Evolutionary conservation across 2,113 vertebrate species (phyloP).

Genomic region (Cyprinodon brontotheroides): DNA sequence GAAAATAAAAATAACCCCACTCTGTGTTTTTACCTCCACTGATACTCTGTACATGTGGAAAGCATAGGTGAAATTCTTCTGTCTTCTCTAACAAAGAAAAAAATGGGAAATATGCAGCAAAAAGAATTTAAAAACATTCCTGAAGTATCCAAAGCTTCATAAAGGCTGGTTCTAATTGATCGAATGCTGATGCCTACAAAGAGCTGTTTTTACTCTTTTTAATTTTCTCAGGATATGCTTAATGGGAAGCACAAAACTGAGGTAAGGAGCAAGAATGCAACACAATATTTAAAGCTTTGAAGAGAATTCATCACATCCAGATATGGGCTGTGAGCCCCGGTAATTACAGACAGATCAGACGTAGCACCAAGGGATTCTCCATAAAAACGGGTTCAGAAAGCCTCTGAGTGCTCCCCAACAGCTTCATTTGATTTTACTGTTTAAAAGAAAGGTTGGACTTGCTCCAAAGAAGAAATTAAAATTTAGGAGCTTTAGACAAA

Average conservation of each 20-base stretch:
- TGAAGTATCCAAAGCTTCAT: not conserved
- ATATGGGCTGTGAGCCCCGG: not conserved
- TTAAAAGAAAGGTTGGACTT: not conserved
- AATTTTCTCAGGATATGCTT: conserved; percentile 1
- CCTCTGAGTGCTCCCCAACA: not conserved
- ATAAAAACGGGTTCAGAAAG: not conserved
- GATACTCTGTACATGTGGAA: not conserved
- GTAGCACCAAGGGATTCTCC: not conserved
- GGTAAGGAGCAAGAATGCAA: not conserved
- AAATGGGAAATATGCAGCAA: too few species aligned
- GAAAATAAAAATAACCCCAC: not conserved
- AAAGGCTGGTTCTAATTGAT: conserved; percentile 1
- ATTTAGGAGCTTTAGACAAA: not conserved
- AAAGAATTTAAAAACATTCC: not conserved
- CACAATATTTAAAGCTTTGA: not conserved
- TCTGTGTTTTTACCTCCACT: not conserved
- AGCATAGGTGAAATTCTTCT: not conserved
- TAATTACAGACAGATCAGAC: not conserved
- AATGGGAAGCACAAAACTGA: conserved; percentile 11
- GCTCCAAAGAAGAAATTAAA: too few species aligned
- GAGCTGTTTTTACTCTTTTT: not conserved
- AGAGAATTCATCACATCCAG: conserved; percentile 16
- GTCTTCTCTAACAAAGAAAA: not conserved
- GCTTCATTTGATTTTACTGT: not conserved
- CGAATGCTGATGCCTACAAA: conserved; percentile 1